Base-by-base conservation (phyloP, 2,888 invertebrate genomes). In the Agrochola lota region DNA sequence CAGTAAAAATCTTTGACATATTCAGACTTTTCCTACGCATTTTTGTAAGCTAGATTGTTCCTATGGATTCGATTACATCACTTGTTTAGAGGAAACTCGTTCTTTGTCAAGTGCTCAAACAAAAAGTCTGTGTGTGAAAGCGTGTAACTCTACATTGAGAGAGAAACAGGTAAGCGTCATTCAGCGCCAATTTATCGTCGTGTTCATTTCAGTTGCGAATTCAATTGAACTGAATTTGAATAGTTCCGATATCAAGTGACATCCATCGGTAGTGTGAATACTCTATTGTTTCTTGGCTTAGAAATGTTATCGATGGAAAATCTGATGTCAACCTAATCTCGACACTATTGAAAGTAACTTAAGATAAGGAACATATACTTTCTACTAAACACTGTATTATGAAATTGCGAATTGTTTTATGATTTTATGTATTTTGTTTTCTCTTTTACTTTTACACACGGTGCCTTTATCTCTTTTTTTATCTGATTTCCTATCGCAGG, bases 211-310 rank as follows among this genome's bases (percentile, higher is more conserved):
- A 83, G 55, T 85, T 60, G 77, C 63, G 83, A 68, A 82, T 85
- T 85, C 86, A 77, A 83, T 85, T 82, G 86, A 83, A 85, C 82
- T 60, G 68, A 82, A 81, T 81, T 81, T 85, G 77, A 83, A 85
- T 85, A 60, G 82, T 85, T 67, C 52, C 71, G 68, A 75, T 71
- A 71, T 71, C 59, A 49, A 71, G 57, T n/a, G 63, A 17, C 43
- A 26, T 15, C 9, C 17, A 9, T 59, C 23, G 26, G 52, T 66
- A 57, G 68, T 60, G 60, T 69, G 46, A 52, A 63, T 68, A 46
- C 20, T 62, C 60, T 46, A 35, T 85, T 81, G 60, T 81, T 85
- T 81, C 46, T 81, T 59, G 26, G 5, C 3, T 59, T 46, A 6
- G 43, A 40, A 17, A 43, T 78, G 55, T 84, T 64, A 46, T 59